A percentile compares a stretch with the other conserved stretches of the same genome.
phyloP scores from a whole-genome alignment of 2,797 vertebrate genomes.

The Lophotriccus pileatus region DNA sequence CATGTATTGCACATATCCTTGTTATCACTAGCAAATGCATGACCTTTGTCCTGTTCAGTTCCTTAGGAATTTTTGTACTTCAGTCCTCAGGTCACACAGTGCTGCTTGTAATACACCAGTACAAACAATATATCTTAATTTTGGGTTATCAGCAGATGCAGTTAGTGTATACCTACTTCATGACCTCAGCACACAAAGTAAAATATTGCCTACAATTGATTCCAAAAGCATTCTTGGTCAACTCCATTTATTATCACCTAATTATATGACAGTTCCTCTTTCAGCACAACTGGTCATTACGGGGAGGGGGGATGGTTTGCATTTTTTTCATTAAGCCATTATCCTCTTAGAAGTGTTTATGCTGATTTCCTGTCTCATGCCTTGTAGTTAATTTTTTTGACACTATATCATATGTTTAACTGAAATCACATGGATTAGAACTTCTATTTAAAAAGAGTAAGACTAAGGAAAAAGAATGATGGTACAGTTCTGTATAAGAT shows the following conservation, averaged over 20 bases:
- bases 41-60: background rate
- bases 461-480: background rate
- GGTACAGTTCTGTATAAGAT: background rate
- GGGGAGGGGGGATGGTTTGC: rapidly evolving
- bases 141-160: background rate
- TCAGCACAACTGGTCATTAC: background rate
- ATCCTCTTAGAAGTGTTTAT: background rate
- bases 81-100: background rate
- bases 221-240: background rate
- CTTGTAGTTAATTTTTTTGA: background rate
- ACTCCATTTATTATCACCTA: background rate
- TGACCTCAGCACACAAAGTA: background rate
- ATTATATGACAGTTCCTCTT: background rate
- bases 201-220: background rate
- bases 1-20: background rate
- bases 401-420: background rate
- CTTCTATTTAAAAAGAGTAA: background rate
- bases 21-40: background rate
- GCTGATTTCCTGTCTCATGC: background rate
- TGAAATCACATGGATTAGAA: background rate
- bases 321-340: background rate
- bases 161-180: background rate
- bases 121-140: background rate
- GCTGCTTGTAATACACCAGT: background rate
- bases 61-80: background rate